These are phyloP conservation scores for Eilema depressum DNA, from an alignment of 2,888 invertebrate genomes.

Conservation along the genomic window DNA sequence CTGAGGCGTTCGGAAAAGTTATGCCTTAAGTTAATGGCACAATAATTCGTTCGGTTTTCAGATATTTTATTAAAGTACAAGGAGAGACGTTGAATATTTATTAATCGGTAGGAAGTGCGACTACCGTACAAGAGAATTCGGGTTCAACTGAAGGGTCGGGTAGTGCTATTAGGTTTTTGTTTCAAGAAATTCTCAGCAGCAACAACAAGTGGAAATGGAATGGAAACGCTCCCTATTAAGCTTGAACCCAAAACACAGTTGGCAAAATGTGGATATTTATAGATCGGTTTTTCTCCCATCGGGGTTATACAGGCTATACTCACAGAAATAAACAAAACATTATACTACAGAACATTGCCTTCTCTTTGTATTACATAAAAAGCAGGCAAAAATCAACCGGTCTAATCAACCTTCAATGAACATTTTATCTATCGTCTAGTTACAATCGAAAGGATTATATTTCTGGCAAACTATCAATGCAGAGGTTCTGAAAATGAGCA, in stretches of 20 bases:
- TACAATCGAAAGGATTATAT: slow-evolving; percentile 58
- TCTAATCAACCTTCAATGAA: slow-evolving; percentile 10
- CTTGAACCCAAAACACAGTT: neutral
- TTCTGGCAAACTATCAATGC: slow-evolving; percentile 72
- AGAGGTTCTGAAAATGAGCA: slow-evolving; percentile 85
- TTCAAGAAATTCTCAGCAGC: neutral
- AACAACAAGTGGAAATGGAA: neutral
- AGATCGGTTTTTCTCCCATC: too few relatives aligned
- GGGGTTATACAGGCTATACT: neutral
- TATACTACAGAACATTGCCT: neutral
- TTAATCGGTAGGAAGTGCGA: neutral
- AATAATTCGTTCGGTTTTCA: slow-evolving; percentile 45
- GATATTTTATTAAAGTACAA: slow-evolving; percentile 3
- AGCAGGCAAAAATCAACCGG: neutral
- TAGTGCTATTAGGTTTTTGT: neutral
- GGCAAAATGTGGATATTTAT: neutral
- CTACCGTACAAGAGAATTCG: neutral
- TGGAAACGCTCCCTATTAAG: neutral
- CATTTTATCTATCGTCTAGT: slow-evolving; percentile 39
- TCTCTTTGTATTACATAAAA: neutral
- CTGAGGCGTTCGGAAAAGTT: slow-evolving; percentile 52
- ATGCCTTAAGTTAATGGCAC: slow-evolving; percentile 54
- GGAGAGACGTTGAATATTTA: neutral
- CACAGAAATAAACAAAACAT: neutral
- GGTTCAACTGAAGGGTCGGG: neutral